phyloP scores from a whole-genome alignment of 1,140 invertebrate species.

The Panagrolaimus sp. region DNA sequence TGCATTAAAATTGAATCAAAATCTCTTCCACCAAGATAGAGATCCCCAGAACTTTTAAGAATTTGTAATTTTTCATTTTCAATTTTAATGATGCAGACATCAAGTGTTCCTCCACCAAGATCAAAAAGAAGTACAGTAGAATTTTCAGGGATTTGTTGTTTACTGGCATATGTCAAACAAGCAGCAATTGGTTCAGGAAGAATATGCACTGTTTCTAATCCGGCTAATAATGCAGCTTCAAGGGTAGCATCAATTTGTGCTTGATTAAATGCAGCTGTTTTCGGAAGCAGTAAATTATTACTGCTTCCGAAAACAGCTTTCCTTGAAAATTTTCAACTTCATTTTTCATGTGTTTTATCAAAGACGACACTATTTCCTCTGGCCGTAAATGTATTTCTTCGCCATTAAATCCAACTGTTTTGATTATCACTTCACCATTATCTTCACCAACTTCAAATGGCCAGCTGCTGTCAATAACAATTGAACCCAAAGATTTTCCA shows the following conservation, averaged over 20 bases:
- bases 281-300: no score
- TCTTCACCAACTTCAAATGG: no score
- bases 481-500: no score
- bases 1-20: no score
- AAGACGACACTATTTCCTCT: no score
- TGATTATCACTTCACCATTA: no score
- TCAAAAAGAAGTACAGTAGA: slow-evolving; percentile 70
- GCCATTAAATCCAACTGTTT: no score
- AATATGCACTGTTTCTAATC: slow-evolving; percentile 65
- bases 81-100: slow-evolving; percentile 86
- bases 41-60: slow-evolving; percentile 68
- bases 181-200: slow-evolving; percentile 72
- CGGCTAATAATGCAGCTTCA: slow-evolving; percentile 61
- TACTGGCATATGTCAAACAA: slow-evolving; percentile 74
- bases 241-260: no score
- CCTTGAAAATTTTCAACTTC: slow-evolving; percentile 25
- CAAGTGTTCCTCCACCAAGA: slow-evolving; percentile 90
- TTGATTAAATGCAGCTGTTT: slow-evolving; percentile 68
- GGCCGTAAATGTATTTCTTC: no score
- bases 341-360: slow-evolving; percentile 62
- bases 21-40: slow-evolving; percentile 29
- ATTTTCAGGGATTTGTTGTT: slow-evolving; percentile 66
- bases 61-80: slow-evolving; percentile 88
- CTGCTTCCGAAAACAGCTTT: slow-evolving; percentile 66
- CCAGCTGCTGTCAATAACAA: no score